Conservation (phyloP, 2,113 vertebrate genomes). For the Neogale vison region DNA sequence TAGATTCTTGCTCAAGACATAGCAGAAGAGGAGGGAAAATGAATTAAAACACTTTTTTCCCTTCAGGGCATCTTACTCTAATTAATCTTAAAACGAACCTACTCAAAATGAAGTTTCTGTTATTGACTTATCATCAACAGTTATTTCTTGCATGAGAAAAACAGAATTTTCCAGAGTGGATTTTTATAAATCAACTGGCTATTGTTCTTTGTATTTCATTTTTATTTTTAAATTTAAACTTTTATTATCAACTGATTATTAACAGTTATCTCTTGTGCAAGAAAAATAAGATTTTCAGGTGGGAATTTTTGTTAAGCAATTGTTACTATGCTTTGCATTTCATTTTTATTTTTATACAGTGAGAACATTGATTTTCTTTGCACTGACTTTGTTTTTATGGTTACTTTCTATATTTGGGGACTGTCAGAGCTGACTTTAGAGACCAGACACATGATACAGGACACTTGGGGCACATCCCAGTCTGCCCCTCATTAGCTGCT, state of each 20-base stretch:
- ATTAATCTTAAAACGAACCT: slow-evolving; percentile 3
- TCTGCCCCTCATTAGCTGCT: not conserved
- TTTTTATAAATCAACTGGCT: not conserved
- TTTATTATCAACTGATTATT: not conserved
- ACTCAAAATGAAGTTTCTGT: not conserved
- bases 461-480: not conserved
- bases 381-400: not conserved
- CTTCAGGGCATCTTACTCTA: not conserved
- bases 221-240: slow-evolving; percentile 2
- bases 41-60: not conserved
- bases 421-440: not conserved
- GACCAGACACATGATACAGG: not conserved
- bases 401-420: not conserved
- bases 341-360: not conserved
- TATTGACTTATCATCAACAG: not conserved
- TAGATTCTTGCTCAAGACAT: not conserved
- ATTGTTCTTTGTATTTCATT: not conserved
- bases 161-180: not conserved
- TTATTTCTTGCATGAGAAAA: slow-evolving; percentile 2
- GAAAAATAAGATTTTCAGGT: not conserved
- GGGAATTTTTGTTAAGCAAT: not conserved
- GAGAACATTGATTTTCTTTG: not conserved
- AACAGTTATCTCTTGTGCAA: not conserved
- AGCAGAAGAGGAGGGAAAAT: slow-evolving; percentile 2
- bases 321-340: not conserved